Evolutionary conservation across 1,140 invertebrate species (phyloP).

Genomic region (Hylaeus anthracinus): DNA sequence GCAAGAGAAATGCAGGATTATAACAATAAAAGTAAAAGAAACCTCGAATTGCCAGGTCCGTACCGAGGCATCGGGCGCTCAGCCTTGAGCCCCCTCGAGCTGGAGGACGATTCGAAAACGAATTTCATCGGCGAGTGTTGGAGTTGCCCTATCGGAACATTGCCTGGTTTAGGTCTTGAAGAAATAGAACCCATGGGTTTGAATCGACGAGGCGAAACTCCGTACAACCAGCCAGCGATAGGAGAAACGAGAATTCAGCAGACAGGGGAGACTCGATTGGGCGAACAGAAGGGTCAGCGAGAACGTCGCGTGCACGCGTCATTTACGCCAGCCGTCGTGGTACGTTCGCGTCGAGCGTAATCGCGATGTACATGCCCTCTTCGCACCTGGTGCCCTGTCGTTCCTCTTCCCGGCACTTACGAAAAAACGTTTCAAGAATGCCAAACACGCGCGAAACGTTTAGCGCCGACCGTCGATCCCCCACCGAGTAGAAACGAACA

Average conservation of each 20-base stretch:
- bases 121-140: too few species aligned
- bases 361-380: slow-evolving; percentile 22
- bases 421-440: slow-evolving; percentile 27
- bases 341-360: not conserved
- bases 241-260: not conserved
- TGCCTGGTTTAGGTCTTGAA: too few species aligned
- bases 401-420: not conserved
- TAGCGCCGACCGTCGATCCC: not conserved
- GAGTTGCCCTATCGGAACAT: too few species aligned
- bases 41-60: too few species aligned
- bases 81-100: too few species aligned
- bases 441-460: slow-evolving; percentile 33
- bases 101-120: too few species aligned
- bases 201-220: not conserved
- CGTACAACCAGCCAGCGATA: too few species aligned
- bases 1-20: not conserved
- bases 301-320: slow-evolving; percentile 41
- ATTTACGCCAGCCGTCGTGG: slow-evolving; percentile 15
- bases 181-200: not conserved
- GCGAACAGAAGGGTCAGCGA: slow-evolving; percentile 25
- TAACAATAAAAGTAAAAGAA: too few species aligned
- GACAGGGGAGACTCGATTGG: slow-evolving; percentile 16
- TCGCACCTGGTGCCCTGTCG: not conserved
- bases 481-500: not conserved
- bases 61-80: too few species aligned